phyloP scores from a whole-genome alignment of 1,140 invertebrate genomes.

The Copidosoma floridanum region DNA sequence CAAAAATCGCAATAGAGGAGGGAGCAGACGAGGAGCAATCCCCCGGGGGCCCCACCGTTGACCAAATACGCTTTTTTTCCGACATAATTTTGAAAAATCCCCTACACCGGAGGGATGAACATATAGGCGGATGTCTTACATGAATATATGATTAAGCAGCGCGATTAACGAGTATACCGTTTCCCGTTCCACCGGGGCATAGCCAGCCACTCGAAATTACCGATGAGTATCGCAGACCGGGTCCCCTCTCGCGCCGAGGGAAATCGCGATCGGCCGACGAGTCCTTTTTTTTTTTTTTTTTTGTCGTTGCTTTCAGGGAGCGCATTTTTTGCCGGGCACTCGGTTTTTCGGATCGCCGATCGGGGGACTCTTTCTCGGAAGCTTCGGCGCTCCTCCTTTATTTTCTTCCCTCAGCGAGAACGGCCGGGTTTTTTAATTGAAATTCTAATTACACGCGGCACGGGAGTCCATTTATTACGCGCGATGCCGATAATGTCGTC shows the following conservation, averaged over 20 bases:
- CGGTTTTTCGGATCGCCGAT: too few relatives aligned
- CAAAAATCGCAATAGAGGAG: too few relatives aligned
- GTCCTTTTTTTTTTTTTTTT: neutral
- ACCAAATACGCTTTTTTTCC: too few relatives aligned
- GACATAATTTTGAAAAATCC: neutral
- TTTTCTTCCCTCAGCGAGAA: slow-evolving; percentile 1
- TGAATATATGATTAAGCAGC: slow-evolving; percentile 21
- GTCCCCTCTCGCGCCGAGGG: too few relatives aligned
- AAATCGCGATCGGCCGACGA: too few relatives aligned
- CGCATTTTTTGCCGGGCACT: too few relatives aligned
- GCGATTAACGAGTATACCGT: slow-evolving; percentile 12
- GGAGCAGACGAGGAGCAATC: too few relatives aligned
- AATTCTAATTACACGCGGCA: slow-evolving; percentile 13
- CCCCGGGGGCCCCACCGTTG: too few relatives aligned
- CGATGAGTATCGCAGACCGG: slow-evolving; percentile 2
- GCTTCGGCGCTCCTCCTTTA: slow-evolving; percentile 17
- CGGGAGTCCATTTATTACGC: neutral
- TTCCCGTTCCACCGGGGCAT: too few relatives aligned
- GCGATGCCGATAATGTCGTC: neutral
- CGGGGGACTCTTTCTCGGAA: neutral
- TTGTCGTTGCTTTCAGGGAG: neutral
- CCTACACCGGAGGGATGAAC: neutral
- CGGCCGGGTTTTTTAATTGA: slow-evolving; percentile 12
- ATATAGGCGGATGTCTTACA: slow-evolving; percentile 13
- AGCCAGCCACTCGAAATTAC: slow-evolving; percentile 15